Evolutionary conservation across 1,140 invertebrate species (phyloP).

Genomic region (Glomeris maerens): DNA sequence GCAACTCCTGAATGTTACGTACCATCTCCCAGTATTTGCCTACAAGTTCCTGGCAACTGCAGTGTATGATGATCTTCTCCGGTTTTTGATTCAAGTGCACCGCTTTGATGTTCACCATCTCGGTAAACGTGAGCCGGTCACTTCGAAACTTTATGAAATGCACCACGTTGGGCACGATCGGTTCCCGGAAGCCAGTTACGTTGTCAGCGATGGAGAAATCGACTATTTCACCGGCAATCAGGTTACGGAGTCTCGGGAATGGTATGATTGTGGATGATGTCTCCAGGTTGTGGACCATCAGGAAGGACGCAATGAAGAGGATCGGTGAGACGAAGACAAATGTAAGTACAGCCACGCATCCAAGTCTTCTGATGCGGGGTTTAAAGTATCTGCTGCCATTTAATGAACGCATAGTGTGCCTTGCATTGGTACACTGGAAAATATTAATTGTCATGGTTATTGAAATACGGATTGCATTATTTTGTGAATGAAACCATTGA

Average conservation of each 20-base stretch:
- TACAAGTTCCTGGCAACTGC: constrained; percentile 15
- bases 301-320: constrained; percentile 6
- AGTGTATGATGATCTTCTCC: constrained; percentile 20
- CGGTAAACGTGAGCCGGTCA: constrained; percentile 18
- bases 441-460: too few species aligned
- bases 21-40: constrained; percentile 3
- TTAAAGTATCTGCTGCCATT: too few species aligned
- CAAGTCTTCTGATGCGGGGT: background rate
- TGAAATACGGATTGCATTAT: too few species aligned
- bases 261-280: too few species aligned
- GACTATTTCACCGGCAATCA: background rate
- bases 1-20: background rate
- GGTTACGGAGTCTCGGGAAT: too few species aligned
- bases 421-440: too few species aligned
- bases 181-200: constrained; percentile 17
- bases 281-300: too few species aligned
- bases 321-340: background rate
- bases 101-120: constrained; percentile 19
- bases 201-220: constrained; percentile 12
- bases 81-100: constrained; percentile 19
- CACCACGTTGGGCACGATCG: constrained; percentile 23
- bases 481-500: too few species aligned
- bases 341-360: constrained; percentile 1
- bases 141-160: constrained; percentile 21
- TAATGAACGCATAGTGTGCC: too few species aligned